phyloP scores from a whole-genome alignment of 1,140 invertebrate genomes.

The Drepana arcuata region DNA sequence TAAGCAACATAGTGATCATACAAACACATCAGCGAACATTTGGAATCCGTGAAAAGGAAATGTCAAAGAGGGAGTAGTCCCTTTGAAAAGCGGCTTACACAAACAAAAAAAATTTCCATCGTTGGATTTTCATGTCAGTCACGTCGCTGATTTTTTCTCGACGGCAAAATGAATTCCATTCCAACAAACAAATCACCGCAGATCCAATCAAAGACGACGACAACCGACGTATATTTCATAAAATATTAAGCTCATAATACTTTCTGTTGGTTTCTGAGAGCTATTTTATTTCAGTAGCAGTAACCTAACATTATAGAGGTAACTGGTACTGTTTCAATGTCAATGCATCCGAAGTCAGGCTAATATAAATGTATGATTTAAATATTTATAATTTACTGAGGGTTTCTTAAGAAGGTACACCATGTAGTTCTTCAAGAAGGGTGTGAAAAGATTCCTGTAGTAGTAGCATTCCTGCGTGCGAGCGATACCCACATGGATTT shows the following conservation, averaged over 20 bases:
- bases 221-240: constrained; percentile 21
- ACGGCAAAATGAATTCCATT: constrained; percentile 36
- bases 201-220: constrained; percentile 35
- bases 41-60: constrained; percentile 14
- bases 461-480: no score
- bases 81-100: constrained; percentile 26
- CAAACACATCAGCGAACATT: constrained; percentile 16
- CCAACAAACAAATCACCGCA: constrained; percentile 37
- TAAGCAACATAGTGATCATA: constrained; percentile 13
- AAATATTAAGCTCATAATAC: constrained; percentile 10
- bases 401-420: no score
- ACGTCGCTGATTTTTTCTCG: constrained; percentile 36
- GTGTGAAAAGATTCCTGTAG: no score
- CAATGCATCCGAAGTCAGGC: no score
- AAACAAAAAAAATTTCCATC: constrained; percentile 35
- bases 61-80: constrained; percentile 18
- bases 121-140: constrained; percentile 44
- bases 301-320: no score
- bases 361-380: no score
- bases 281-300: no score
- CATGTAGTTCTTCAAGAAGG: no score
- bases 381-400: no score
- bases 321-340: no score
- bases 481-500: no score
- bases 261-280: not conserved